These are phyloP conservation scores for Lampris incognitus DNA, from an alignment of 2,113 vertebrate genomes.

Conservation along the genomic window DNA sequence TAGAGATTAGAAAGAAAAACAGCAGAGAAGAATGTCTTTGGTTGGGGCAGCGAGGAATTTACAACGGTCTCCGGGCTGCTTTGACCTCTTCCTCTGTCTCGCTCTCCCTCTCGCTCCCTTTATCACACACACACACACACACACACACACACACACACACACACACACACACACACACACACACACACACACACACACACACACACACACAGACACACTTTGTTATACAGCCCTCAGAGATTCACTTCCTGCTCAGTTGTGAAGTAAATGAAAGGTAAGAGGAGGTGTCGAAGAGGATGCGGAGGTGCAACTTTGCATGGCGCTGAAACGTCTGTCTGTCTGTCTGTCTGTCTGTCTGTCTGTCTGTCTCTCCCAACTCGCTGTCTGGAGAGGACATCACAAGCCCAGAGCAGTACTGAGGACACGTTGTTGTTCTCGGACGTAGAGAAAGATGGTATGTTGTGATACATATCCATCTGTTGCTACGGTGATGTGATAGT, in stretches of 20 bases:
- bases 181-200: conserved; percentile 21
- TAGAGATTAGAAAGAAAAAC: conserved; percentile 80
- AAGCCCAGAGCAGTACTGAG: not conserved
- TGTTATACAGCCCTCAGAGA: too few species aligned
- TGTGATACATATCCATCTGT: conserved; percentile 59
- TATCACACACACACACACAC: conserved; percentile 11
- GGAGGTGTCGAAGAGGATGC: too few species aligned
- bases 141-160: conserved; percentile 18
- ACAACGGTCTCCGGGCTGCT: conserved; percentile 79
- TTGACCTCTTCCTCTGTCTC: conserved; percentile 71
- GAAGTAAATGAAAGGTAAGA: too few species aligned
- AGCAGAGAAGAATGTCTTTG: conserved; percentile 79
- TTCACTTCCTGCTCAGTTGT: too few species aligned
- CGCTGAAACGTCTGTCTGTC: too few species aligned
- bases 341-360: not conserved
- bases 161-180: not conserved
- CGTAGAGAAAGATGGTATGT: conserved; percentile 17
- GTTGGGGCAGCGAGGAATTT: conserved; percentile 76
- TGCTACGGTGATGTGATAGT: conserved; percentile 22
- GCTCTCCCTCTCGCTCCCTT: conserved; percentile 36
- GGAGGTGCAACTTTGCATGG: too few species aligned
- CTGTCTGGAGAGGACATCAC: too few species aligned
- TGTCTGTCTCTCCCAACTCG: not conserved
- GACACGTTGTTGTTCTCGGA: conserved; percentile 23
- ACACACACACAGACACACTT: not conserved